Conservation (phyloP, 2,888 invertebrate species). For the Melinaea menophilus region DNA sequence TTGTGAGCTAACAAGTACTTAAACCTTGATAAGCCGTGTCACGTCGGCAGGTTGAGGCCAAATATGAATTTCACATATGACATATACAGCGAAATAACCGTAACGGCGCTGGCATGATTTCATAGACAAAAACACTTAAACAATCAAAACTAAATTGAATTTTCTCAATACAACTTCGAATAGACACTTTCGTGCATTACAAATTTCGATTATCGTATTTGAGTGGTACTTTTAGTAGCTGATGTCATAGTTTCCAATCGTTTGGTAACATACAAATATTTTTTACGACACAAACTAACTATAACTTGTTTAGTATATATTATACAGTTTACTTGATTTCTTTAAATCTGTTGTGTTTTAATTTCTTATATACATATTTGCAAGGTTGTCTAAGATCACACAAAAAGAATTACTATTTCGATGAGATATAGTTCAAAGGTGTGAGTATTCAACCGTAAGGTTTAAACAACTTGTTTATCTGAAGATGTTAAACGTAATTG, state of each 20-base stretch:
- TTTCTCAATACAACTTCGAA: conserved; percentile 39
- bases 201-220: neutral
- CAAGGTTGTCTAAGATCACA: too few relatives aligned
- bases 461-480: conserved; percentile 20
- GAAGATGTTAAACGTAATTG: conserved; percentile 22
- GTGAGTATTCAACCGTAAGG: neutral
- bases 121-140: conserved; percentile 47
- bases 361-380: too few relatives aligned
- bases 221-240: neutral
- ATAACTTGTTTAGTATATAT: too few relatives aligned
- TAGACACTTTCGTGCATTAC: conserved; percentile 34
- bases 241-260: too few relatives aligned
- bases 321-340: too few relatives aligned
- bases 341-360: too few relatives aligned
- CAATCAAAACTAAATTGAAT: conserved; percentile 32
- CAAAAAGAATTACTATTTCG: neutral
- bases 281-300: too few relatives aligned
- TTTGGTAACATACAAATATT: too few relatives aligned
- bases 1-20: conserved; percentile 7
- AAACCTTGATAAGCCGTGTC: conserved; percentile 8
- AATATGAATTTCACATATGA: conserved; percentile 46
- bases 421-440: neutral
- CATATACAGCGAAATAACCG: conserved; percentile 42
- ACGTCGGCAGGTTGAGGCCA: conserved; percentile 31
- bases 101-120: conserved; percentile 50